Conservation (phyloP, 2,797 vertebrate genomes). For the Lophotriccus pileatus region DNA sequence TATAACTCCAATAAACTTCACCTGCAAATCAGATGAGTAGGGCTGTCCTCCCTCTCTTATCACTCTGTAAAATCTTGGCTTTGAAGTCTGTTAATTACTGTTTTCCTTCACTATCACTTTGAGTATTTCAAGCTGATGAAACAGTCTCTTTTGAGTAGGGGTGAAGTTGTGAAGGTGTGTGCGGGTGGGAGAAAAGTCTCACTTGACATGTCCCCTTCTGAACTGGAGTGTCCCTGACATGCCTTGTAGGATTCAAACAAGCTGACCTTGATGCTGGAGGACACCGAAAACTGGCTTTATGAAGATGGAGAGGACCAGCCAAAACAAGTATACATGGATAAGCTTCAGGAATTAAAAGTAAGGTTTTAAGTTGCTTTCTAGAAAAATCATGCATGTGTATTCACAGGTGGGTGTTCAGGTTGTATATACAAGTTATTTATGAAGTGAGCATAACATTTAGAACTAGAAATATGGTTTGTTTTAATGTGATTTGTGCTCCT, state of each 20-base stretch:
- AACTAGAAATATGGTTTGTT: background rate
- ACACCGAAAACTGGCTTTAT: constrained; percentile 95
- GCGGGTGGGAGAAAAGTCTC: background rate
- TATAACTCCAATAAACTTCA: background rate
- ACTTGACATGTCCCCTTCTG: background rate
- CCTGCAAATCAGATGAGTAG: background rate
- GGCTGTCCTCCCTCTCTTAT: background rate
- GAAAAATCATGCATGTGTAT: fast-evolving
- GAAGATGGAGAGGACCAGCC: constrained; percentile 95
- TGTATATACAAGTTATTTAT: background rate
- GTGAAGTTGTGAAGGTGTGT: background rate
- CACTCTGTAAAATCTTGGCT: background rate
- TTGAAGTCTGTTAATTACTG: background rate
- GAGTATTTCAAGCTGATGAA: background rate
- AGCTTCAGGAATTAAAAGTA: constrained; percentile 89
- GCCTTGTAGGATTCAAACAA: constrained; percentile 83
- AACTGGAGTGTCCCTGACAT: background rate
- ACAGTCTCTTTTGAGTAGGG: background rate
- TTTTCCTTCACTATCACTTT: background rate
- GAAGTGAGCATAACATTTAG: background rate
- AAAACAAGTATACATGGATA: constrained; percentile 91
- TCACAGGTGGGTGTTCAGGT: background rate
- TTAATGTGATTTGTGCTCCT: background rate
- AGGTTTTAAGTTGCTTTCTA: background rate
- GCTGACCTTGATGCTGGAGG: constrained; percentile 86